These are phyloP conservation scores for Numenius phaeopus DNA, from an alignment of 2,797 vertebrate species.

Conservation along the genomic window DNA sequence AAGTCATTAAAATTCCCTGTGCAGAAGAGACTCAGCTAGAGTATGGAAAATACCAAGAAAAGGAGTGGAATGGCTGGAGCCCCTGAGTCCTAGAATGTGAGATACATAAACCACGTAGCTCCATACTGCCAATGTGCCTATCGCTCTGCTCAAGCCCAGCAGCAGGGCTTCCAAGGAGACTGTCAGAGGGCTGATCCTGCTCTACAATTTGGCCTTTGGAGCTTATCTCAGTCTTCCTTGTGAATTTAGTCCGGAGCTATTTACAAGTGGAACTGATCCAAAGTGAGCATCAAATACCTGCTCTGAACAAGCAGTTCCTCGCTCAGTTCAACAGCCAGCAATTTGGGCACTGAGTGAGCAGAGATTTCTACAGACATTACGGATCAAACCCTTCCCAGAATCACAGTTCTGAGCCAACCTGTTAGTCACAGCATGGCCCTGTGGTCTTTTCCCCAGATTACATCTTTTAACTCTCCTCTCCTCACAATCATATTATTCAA, in stretches of 20 bases:
- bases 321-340: neutral
- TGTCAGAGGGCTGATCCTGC: neutral
- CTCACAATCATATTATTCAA: neutral
- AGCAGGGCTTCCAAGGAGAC: neutral
- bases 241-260: neutral
- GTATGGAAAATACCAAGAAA: neutral
- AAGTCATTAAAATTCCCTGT: neutral
- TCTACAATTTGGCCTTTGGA: neutral
- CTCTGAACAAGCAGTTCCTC: neutral
- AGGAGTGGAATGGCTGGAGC: neutral
- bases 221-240: neutral
- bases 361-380: neutral
- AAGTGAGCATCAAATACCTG: neutral
- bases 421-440: neutral
- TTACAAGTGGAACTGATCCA: neutral
- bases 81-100: rapidly evolving
- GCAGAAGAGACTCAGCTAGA: neutral
- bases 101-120: rapidly evolving
- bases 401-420: neutral
- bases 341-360: neutral
- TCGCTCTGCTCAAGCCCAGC: neutral
- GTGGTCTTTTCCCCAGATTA: neutral
- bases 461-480: neutral
- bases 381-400: neutral
- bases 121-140: neutral